These are phyloP conservation scores for Magallana gigas DNA, from an alignment of 1,140 invertebrate genomes.

Conservation along the genomic window DNA sequence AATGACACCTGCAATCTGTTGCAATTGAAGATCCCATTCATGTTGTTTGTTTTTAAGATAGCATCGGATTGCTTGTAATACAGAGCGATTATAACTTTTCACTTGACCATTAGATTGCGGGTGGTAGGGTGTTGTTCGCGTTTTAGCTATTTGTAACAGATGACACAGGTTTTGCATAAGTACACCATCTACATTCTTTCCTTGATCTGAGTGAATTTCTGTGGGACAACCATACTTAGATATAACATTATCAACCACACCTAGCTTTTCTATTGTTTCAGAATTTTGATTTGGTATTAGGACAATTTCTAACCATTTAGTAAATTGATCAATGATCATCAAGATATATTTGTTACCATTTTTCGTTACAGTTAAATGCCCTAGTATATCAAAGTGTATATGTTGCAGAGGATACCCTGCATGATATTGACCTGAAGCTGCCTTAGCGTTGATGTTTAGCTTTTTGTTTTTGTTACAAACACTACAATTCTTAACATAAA, in stretches of 20 bases:
- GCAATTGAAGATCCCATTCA: too few relatives aligned
- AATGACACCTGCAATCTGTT: too few relatives aligned
- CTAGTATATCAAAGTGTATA: constrained; percentile 39
- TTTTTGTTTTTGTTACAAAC: constrained; percentile 44
- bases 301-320: constrained; percentile 49
- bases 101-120: too few relatives aligned
- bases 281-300: constrained; percentile 46
- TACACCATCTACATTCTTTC: constrained; percentile 41
- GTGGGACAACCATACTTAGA: constrained; percentile 23
- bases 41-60: too few relatives aligned
- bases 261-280: constrained; percentile 38
- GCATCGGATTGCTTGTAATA: too few relatives aligned
- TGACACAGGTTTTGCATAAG: constrained; percentile 25
- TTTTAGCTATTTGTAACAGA: constrained; percentile 37
- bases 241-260: not conserved
- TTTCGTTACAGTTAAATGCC: constrained; percentile 33
- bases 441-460: constrained; percentile 19
- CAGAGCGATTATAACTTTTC: too few relatives aligned
- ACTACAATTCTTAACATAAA: not conserved
- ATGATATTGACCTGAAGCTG: constrained; percentile 37
- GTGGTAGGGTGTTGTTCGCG: not conserved
- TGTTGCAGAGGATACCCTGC: constrained; percentile 23
- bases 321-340: constrained; percentile 52
- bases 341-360: constrained; percentile 41
- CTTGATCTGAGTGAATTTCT: constrained; percentile 51